Conservation (phyloP, 2,888 invertebrate species). For the Lysandra bellargus region DNA sequence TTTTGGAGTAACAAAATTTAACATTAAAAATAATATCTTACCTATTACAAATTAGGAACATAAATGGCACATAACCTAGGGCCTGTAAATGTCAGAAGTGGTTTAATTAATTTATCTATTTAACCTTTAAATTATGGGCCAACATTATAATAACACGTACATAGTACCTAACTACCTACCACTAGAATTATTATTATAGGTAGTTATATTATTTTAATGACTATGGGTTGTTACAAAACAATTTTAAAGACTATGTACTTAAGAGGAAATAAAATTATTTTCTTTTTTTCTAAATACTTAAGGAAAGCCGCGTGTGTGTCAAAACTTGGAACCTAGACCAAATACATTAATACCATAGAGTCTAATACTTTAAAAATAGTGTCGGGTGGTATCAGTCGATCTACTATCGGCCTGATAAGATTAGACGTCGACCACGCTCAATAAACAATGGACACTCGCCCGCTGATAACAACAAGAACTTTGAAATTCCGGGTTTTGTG, state of each 20-base stretch:
- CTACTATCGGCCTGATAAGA: conserved; percentile 48
- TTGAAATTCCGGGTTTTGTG: conserved; percentile 43
- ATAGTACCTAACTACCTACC: background rate
- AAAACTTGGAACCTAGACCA: background rate
- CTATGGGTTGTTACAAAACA: no score
- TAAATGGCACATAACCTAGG: background rate
- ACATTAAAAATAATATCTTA: background rate
- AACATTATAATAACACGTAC: conserved; percentile 26
- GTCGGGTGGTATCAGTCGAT: conserved; percentile 35
- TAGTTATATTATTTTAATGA: no score
- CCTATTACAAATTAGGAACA: background rate
- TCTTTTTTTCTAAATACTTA: no score
- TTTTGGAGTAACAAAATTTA: no score
- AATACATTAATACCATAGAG: background rate
- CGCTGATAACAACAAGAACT: conserved; percentile 43
- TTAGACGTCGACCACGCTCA: conserved; percentile 42
- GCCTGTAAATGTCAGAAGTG: conserved; percentile 1
- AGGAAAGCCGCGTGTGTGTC: background rate
- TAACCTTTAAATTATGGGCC: conserved; percentile 19
- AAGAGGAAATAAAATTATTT: no score
- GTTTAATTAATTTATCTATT: conserved; percentile 6
- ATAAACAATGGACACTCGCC: conserved; percentile 46
- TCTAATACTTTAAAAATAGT: conserved; percentile 22
- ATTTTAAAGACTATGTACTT: no score
- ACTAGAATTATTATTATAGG: no score